These are phyloP conservation scores for Clarias laeviceps DNA, from an alignment of 2,797 vertebrate species.

Conservation along the genomic window DNA sequence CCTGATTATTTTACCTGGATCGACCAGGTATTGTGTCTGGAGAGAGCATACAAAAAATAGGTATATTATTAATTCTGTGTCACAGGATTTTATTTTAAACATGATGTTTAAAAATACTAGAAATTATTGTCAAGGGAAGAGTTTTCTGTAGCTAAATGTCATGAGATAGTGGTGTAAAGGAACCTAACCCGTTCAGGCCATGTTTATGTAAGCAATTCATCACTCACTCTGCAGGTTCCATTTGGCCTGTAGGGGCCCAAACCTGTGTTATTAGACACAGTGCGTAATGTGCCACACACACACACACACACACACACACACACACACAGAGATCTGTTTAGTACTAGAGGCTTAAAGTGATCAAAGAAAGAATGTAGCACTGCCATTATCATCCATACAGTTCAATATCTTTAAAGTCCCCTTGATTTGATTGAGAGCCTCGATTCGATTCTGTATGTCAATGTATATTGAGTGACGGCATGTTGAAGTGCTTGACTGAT, in stretches of 20 bases:
- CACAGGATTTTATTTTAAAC: too few species aligned
- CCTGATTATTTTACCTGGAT: too few species aligned
- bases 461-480: neutral
- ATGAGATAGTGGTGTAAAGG: conserved; percentile 28
- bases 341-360: neutral
- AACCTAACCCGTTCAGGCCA: conserved; percentile 18
- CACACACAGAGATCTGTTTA: neutral
- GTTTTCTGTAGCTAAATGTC: conserved; percentile 30
- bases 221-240: conserved; percentile 20
- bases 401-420: conserved; percentile 11
- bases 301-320: conserved; percentile 14
- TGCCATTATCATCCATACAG: neutral
- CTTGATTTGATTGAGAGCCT: neutral
- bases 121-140: neutral
- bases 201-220: conserved; percentile 40
- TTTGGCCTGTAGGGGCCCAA: conserved; percentile 14
- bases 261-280: conserved; percentile 36
- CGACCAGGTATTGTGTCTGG: neutral
- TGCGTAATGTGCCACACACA: conserved; percentile 24
- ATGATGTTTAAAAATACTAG: neutral
- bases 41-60: neutral
- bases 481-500: conserved; percentile 15
- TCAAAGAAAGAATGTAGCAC: neutral
- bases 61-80: too few species aligned
- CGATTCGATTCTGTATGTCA: neutral